Evolutionary conservation across 2,888 invertebrate genomes (phyloP), one percentile per base, ranked within the genome.

Genomic region (Zele albiditarsus): DNA sequence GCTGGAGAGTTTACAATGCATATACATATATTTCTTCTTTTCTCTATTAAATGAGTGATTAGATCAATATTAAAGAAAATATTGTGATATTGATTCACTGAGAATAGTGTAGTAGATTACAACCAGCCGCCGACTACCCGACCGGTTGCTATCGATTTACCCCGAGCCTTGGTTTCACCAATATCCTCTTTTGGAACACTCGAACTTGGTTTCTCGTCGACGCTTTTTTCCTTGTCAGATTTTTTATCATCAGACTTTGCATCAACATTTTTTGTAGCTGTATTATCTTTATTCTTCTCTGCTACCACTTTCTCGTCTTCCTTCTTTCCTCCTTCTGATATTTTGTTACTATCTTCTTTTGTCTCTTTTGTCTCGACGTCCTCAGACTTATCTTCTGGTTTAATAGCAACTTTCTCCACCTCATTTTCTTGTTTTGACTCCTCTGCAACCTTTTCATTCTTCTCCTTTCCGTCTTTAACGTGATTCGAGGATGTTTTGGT

Each of bases 91-190:
- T 23, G 16, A 49, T 23, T 33, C 31, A 31, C 10, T 57, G 28
- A 25, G 53, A 57, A 33, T 33, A 27, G 23, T 33, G 33, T 25
- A 6, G 28, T 31, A 23, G 62, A 63, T 90, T 91, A 95, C 72
- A 95, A 91, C 95, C 95, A 95, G 1, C 95, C 95, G 20, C 94
- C 93, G 77, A 94, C 92, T 79, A 94, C 91, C 89, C 93, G 93
- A 0, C 95, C 95, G 0, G 94, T 94, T 0, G 93, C 93, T 84
- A 93, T 94, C 2, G 95, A 95, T 85, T 93, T 94, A 14, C 95
- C 95, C 27, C 88, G 81, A 27, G 86, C 83, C 81, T 89, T 89
- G 77, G 91, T 91, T 42, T 91, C 91, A 62, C 90, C 89, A 0
- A 90, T 88, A 6, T 77, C 80, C 0, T 77, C 75, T 0, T 78